Percentiles rank a stretch among this genome's conserved stretches.
Conservation (phyloP, 2,888 invertebrate genomes). For the Cosmia trapezina region DNA sequence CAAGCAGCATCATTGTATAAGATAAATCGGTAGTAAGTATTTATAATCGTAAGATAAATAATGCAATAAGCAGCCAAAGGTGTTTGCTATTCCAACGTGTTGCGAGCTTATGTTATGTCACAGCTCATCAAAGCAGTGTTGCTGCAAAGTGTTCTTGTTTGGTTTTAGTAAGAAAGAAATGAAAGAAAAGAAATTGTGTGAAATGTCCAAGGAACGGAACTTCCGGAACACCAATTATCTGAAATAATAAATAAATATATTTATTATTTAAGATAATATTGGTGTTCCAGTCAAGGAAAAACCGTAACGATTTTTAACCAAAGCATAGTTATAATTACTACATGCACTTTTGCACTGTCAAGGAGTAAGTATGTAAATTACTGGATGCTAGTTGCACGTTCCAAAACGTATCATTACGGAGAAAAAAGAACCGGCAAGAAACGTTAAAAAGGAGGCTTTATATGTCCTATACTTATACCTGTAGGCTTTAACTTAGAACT, state of each 20-base stretch:
- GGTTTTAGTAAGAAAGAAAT: not conserved
- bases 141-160: not conserved
- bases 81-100: constrained; percentile 32
- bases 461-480: too few species aligned
- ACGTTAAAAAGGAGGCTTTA: not conserved
- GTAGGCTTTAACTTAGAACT: too few species aligned
- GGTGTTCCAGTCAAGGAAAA: not conserved
- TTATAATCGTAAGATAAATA: constrained; percentile 14
- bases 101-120: constrained; percentile 38
- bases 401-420: not conserved
- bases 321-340: not conserved
- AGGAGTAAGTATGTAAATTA: not conserved
- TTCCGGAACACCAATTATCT: too few species aligned
- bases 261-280: too few species aligned
- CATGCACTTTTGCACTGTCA: not conserved
- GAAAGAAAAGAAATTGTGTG: too few species aligned
- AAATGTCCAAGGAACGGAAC: too few species aligned
- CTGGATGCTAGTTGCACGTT: not conserved
- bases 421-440: not conserved
- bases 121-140: not conserved
- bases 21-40: too few species aligned
- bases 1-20: too few species aligned
- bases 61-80: constrained; percentile 11
- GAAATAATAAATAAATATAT: too few species aligned
- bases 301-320: too few species aligned